phyloP scores from a whole-genome alignment of 2,113 vertebrate species.

The Larimichthys crocea region DNA sequence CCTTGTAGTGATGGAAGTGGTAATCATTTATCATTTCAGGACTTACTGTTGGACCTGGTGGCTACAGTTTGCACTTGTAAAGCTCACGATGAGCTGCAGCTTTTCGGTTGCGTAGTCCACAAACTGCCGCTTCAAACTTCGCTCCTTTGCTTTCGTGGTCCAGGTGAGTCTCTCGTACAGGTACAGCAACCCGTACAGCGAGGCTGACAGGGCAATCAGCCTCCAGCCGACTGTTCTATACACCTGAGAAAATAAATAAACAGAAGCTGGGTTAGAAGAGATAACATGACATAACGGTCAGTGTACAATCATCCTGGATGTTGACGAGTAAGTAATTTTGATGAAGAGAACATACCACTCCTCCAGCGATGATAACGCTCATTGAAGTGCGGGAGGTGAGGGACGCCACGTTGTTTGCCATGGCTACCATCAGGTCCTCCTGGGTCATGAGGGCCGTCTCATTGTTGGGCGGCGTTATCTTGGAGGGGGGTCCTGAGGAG shows the following conservation, averaged over 20 bases:
- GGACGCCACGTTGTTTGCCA: constrained; percentile 90
- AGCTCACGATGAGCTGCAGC: constrained; percentile 93
- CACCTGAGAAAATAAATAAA: constrained; percentile 81
- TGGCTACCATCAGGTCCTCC: constrained; percentile 91
- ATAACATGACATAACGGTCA: no score
- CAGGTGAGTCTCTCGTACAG: constrained; percentile 93
- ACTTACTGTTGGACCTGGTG: constrained; percentile 98
- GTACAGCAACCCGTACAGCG: constrained; percentile 92
- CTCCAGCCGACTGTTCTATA: constrained; percentile 94
- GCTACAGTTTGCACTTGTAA: constrained; percentile 96
- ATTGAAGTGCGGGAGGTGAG: constrained; percentile 95
- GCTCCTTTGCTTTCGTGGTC: constrained; percentile 94
- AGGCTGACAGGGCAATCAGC: constrained; percentile 88
- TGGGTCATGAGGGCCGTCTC: constrained; percentile 82
- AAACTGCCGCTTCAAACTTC: constrained; percentile 94
- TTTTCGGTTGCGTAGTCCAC: constrained; percentile 95
- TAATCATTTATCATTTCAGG: background rate
- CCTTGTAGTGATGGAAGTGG: background rate
- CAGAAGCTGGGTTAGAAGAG: no score
- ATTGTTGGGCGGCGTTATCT: constrained; percentile 57
- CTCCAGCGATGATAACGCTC: constrained; percentile 90
- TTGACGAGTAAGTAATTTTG: no score
- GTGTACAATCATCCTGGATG: no score
- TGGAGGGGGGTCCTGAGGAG: constrained; percentile 74
- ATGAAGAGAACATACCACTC: constrained; percentile 88